phyloP scores from a whole-genome alignment of 1,140 invertebrate genomes.

The Anastrepha obliqua region DNA sequence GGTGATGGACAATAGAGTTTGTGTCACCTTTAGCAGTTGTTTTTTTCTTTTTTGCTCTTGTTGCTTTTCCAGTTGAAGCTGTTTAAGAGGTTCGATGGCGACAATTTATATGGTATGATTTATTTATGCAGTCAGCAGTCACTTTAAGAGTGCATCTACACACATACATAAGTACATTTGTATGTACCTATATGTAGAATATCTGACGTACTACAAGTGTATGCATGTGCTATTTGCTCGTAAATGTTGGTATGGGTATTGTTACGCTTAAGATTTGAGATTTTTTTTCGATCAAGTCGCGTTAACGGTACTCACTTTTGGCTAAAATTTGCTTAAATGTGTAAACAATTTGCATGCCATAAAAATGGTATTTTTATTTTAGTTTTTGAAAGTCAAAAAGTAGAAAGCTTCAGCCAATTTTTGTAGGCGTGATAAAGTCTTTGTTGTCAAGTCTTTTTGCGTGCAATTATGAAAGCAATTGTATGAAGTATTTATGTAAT shows the following conservation, averaged over 20 bases:
- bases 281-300: not conserved
- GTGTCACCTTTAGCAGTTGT: not conserved
- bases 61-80: not conserved
- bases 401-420: slow-evolving; percentile 2
- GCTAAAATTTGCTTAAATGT: slow-evolving; percentile 5
- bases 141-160: not conserved
- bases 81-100: slow-evolving; percentile 4
- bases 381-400: slow-evolving; percentile 27
- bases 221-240: not conserved
- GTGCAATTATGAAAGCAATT: not conserved
- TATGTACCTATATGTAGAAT: not conserved
- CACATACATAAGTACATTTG: slow-evolving; percentile 5
- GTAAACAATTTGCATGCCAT: not conserved
- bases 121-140: not conserved
- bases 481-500: no score
- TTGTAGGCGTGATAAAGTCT: not conserved
- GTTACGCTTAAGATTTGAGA: not conserved
- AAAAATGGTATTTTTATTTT: not conserved
- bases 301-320: not conserved
- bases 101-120: slow-evolving; percentile 3
- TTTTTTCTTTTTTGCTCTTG: not conserved
- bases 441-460: slow-evolving; percentile 1
- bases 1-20: not conserved
- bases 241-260: not conserved
- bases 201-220: no score